Evolutionary conservation across 2,113 vertebrate genomes (phyloP), one percentile per base, ranked within the genome.

Genomic region (Rhinogobius similis): DNA sequence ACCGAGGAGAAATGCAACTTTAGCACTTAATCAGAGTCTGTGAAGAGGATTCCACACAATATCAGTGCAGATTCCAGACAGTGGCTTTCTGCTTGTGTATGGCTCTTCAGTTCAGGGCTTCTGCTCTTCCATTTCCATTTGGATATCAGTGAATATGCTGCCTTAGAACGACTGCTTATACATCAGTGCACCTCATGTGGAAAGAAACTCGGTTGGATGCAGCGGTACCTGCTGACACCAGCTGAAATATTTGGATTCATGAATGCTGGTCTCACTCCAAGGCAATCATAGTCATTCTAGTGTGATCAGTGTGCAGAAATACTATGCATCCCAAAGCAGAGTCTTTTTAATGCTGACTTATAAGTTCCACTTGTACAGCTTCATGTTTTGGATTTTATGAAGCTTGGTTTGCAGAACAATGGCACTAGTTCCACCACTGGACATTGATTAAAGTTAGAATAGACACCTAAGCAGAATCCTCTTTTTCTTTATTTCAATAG

Each of bases 11-110:
- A 89, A 91, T 81, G 90, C 86, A 89, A 87, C 85, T 91, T 92
- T 89, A 86, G 86, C 84, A 87, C 83, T 90, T 90, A 86, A 93
- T 92, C 90, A 90, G 46, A 50, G 46, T 86, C 85, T 76, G 81
- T 84, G 77, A 74, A 79, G 83, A 78, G 75, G 70, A 75, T 86
- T 82, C 78, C 59, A 70, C 82, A 84, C 77, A 76, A 81, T 84
- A 78, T 88, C 75, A 83, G 82, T 81, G 78, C 80, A 64, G 75
- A 87, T 87, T 72, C 66, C 74, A 81, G 66, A 70, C 44, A 41
- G 81, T 76, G 71, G 78, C 67, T 68, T 62, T 68, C 84, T 73
- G 68, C 75, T 69, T 68, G 76, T 14, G 65, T 65, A 52, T 71
- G 76, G 67, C 82, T 65, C 58, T 55, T 59, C 26, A 59, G 70